Base-by-base conservation (phyloP, 2,797 vertebrate species). In the Sylvilagus floridanus region DNA sequence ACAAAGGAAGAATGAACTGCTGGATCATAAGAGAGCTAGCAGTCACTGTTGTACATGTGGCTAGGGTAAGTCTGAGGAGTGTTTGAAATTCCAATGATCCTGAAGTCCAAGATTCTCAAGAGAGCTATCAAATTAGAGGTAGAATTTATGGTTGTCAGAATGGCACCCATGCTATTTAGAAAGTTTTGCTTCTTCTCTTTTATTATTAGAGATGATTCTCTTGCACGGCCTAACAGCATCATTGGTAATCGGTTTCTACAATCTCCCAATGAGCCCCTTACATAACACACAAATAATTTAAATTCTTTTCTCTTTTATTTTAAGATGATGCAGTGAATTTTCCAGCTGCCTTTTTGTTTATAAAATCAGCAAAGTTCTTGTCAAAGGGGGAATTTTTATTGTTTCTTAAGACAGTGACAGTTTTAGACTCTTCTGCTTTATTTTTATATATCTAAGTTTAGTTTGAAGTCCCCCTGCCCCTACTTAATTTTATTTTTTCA, bases 281-380 rank as follows among this genome's bases (percentile, higher is more conserved):
- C 12, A 12, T 32, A 77, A 63, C 9, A 28, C 47, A 50, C 7
- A 60, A 6, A 7, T 0, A 83, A 1, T 57, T 47, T 60, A 30
- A 12, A 3, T 26, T 91, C 5, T 85, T 93, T 73, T 65, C 21
- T 75, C 9, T 57, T 52, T 81, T 96, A 35, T 75, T 76, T 87
- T 92, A 79, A 81, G 2, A 42, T 68, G 28, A 7, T 16, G 13
- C 5, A 54, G n/a, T 32, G 19, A 37, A 57, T 76, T 93, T 91
- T 57, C 4, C 13, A 37, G 24, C 26, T 65, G 32, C 1, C 3
- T 35, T 50, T 79, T 72, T 81, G 32, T 42, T 69, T 76, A 30
- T 5, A 66, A 93, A 86, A 11, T 16, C 22, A 92, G 26, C 7
- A 57, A n/a, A n/a, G 6, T 16, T 68, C n/a, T 78, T 90, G 6